Evolutionary conservation across 2,888 invertebrate genomes (phyloP).

Genomic region (Laothoe populi): DNA sequence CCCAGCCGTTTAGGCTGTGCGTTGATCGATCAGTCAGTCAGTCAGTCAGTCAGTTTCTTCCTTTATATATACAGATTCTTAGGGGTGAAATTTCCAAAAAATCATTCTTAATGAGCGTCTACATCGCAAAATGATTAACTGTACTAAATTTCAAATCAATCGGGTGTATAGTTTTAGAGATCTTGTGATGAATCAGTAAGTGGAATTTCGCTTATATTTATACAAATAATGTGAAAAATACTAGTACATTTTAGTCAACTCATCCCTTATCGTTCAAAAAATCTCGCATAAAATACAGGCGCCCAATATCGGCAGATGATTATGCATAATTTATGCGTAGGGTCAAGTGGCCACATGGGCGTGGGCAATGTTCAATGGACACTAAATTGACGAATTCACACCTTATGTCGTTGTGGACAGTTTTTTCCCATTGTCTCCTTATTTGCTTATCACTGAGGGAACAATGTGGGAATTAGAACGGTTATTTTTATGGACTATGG

Average conservation of each 20-base stretch:
- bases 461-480: conserved; percentile 23
- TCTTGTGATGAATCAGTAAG: too few species aligned
- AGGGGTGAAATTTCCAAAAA: too few species aligned
- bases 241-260: not conserved
- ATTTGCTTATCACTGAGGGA: conserved; percentile 27
- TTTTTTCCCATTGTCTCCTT: conserved; percentile 26
- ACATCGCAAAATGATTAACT: too few species aligned
- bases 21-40: too few species aligned
- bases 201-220: too few species aligned
- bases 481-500: conserved; percentile 3
- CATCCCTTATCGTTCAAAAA: not conserved
- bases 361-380: conserved; percentile 48
- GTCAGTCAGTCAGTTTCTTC: too few species aligned
- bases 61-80: too few species aligned
- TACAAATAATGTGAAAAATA: not conserved
- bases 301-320: conserved; percentile 54
- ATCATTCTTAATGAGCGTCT: too few species aligned
- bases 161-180: too few species aligned
- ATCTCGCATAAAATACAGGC: conserved; percentile 1
- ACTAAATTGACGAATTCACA: conserved; percentile 70
- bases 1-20: too few species aligned
- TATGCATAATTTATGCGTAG: conserved; percentile 82
- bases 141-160: too few species aligned
- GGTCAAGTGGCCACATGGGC: conserved; percentile 71
- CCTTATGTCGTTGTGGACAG: conserved; percentile 72